These are phyloP conservation scores for Silurus meridionalis DNA, from an alignment of 2,113 vertebrate genomes.

Conservation along the genomic window DNA sequence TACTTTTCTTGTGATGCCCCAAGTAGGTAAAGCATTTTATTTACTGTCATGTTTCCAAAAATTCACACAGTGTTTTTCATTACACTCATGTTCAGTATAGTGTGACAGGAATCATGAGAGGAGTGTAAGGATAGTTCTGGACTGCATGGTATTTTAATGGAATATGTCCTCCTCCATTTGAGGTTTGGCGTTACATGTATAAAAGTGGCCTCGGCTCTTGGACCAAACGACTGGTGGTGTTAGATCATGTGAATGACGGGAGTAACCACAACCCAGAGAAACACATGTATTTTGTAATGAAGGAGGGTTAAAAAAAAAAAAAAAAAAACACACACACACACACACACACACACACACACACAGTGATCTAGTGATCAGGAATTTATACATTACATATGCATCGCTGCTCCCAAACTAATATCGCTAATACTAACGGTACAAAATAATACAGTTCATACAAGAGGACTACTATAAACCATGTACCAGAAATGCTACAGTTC, in stretches of 20 bases:
- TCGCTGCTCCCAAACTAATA: neutral
- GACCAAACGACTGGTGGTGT: neutral
- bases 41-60: neutral
- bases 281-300: neutral
- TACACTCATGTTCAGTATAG: neutral
- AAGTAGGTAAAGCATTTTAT: neutral
- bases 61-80: neutral
- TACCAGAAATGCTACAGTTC: neutral
- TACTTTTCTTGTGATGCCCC: too few species aligned
- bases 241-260: neutral
- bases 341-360: neutral
- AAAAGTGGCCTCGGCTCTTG: neutral
- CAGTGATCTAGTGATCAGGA: neutral
- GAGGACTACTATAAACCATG: neutral
- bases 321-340: too few species aligned
- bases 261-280: neutral
- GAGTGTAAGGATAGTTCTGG: neutral
- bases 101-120: neutral
- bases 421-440: neutral
- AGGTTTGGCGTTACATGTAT: neutral
- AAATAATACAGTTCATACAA: neutral
- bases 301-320: too few species aligned
- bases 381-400: neutral
- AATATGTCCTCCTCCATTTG: neutral
- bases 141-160: neutral